Percentiles rank a stretch among this genome's conserved stretches.
phyloP scores from a whole-genome alignment of 2,113 vertebrate species.

The Pterophyllum scalare region DNA sequence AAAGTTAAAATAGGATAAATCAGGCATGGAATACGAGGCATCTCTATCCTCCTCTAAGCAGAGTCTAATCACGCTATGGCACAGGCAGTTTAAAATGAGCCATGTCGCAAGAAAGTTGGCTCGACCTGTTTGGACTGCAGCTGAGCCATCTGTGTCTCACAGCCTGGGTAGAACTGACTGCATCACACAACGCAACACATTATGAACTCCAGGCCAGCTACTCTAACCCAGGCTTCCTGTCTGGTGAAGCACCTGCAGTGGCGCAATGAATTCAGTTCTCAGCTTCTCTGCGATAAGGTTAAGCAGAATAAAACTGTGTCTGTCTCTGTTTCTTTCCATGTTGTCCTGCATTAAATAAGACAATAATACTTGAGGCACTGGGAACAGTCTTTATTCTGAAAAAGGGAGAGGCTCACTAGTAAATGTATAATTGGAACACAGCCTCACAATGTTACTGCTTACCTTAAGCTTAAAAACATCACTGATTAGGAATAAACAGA shows the following conservation, averaged over 20 bases:
- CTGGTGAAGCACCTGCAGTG: conserved; percentile 19
- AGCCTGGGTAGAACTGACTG: conserved; percentile 49
- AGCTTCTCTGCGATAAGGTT: background rate
- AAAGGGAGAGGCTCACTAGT: background rate
- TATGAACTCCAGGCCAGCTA: conserved; percentile 38
- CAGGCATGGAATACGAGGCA: background rate
- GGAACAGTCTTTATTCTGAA: background rate
- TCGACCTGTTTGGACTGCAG: conserved; percentile 50
- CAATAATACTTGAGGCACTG: background rate
- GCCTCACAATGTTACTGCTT: background rate
- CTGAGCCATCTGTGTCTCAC: conserved; percentile 71
- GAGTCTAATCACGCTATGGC: conserved; percentile 30
- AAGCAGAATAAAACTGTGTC: background rate
- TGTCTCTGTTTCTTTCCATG: background rate
- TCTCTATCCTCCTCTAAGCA: background rate
- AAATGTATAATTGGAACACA: conserved; percentile 9
- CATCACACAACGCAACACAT: conserved; percentile 26
- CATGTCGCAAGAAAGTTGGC: conserved; percentile 57
- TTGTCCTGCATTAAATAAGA: background rate
- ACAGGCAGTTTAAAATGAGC: conserved; percentile 39
- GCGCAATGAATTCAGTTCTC: background rate
- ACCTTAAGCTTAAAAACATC: background rate
- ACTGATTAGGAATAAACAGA: conserved; percentile 7
- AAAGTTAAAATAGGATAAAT: conserved; percentile 18
- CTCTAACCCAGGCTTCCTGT: conserved; percentile 28